Evolutionary conservation across 2,888 invertebrate species (phyloP).

Genomic region (Ormyrus pomaceus): DNA sequence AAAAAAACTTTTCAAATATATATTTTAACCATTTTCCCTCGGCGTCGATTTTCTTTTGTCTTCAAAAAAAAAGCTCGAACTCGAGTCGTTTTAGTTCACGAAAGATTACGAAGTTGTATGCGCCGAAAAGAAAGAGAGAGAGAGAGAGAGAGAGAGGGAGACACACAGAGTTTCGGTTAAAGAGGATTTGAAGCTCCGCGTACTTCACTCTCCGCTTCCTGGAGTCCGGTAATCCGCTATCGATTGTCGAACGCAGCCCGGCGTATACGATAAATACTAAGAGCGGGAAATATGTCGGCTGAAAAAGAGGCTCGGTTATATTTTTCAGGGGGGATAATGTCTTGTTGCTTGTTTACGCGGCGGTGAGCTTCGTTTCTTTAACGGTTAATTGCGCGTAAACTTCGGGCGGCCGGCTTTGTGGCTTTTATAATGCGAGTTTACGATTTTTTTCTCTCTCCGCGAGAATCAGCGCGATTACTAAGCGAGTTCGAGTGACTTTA

Average conservation of each 20-base stretch:
- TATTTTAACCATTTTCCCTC: background rate
- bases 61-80: background rate
- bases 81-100: conserved; percentile 7
- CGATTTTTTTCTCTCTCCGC: too few relatives aligned
- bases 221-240: conserved; percentile 47
- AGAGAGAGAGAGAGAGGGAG: too few relatives aligned
- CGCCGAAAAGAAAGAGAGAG: background rate
- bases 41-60: background rate
- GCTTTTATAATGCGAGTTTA: too few relatives aligned
- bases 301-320: too few relatives aligned
- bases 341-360: too few relatives aligned
- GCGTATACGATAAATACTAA: background rate
- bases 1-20: too few relatives aligned
- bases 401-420: too few relatives aligned
- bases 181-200: conserved; percentile 39
- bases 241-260: conserved; percentile 31
- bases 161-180: conserved; percentile 18
- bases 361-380: too few relatives aligned
- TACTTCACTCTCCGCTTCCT: background rate
- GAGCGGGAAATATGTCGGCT: conserved; percentile 17
- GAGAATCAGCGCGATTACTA: too few relatives aligned
- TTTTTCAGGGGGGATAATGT: too few relatives aligned
- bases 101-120: conserved; percentile 31
- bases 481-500: too few relatives aligned
- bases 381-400: too few relatives aligned